Evolutionary conservation across 2,113 vertebrate genomes (phyloP).

Genomic region (Thymallus thymallus): DNA sequence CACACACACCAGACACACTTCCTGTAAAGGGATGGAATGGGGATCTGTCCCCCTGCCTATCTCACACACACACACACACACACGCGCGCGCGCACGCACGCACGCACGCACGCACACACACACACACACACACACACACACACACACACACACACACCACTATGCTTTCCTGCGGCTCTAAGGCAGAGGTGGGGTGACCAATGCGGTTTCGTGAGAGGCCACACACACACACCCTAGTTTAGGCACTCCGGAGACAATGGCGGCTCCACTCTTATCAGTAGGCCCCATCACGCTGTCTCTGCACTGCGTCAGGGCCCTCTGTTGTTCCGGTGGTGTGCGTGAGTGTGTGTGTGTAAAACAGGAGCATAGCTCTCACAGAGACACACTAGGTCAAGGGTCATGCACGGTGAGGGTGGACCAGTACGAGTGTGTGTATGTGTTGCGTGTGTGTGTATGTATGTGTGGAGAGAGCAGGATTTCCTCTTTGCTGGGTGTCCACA

Average conservation of each 20-base stretch:
- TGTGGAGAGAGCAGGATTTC: conserved; percentile 35
- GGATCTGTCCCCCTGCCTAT: not conserved
- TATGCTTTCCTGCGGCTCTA: not conserved
- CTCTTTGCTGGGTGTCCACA: conserved; percentile 50
- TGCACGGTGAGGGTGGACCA: conserved; percentile 17
- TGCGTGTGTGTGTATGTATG: conserved; percentile 23
- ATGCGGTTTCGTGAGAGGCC: conserved; percentile 1
- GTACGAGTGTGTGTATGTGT: conserved; percentile 10
- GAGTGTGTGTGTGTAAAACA: conserved; percentile 6
- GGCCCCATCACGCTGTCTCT: conserved; percentile 61
- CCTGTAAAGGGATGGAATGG: not conserved
- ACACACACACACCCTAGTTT: conserved; percentile 38
- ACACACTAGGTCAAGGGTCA: conserved; percentile 40
- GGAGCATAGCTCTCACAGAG: not conserved
- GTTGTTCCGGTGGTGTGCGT: conserved; percentile 30
- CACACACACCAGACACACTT: conserved; percentile 11
- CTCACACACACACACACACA: not conserved
- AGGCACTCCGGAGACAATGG: conserved; percentile 58
- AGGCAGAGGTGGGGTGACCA: not conserved
- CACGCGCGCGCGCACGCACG: too few species aligned
- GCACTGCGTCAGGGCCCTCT: conserved; percentile 43
- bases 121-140: not conserved
- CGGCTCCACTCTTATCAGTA: conserved; percentile 63
- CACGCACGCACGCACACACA: not conserved
- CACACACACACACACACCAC: conserved; percentile 10